Base-by-base conservation (phyloP, 2,888 invertebrate species). In the Drosophila leonis region DNA sequence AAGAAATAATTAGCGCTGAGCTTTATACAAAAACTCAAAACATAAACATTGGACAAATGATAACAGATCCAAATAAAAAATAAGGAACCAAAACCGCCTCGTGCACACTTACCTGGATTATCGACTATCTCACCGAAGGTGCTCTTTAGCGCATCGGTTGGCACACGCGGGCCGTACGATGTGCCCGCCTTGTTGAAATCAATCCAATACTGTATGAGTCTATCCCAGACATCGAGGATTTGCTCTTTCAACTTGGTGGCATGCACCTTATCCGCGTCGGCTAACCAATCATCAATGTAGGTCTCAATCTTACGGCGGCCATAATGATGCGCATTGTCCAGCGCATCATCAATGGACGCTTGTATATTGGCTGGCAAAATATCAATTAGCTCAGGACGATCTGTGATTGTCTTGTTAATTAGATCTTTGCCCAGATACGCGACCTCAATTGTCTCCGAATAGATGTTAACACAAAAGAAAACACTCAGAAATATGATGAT, bases 241-340 rank as follows among this genome's bases (percentile, higher is more conserved):
- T 98, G 98, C 73, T 95, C 95, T 91, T 98, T 98, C 42, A 98
- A 94, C 70, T 96, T 96, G 33, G 95, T 95, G 42, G 97, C 96
- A 93, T 97, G 97, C 31, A 95, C 95, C 29, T 96, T 95, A 90
- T 97, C 97, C 1, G 97, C 96, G 85, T 97, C 97, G 91, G 95
- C 96, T 61, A 98, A 94, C 83, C 97, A 94, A 89, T 96, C 95
- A 91, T 95, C 96, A 37, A 98, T 97, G 91, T 96, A 96, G 81
- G 97, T 96, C 24, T 97, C 97, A 84, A 98, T 97, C 88, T 97
- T 98, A 91, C 97, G 96, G 77, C 98, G 94, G 1, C 98, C 98
- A 92, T 98, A 98, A 31, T 96, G 95, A 92, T 98, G 98, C 0
- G 98, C 98, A 93, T 98, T 98, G 84, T 98, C 97, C 13, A 98